A percentile compares a stretch with the other conserved stretches of the same genome.
phyloP scores from a whole-genome alignment of 1,140 invertebrate genomes.

The Bombus ignitus region DNA sequence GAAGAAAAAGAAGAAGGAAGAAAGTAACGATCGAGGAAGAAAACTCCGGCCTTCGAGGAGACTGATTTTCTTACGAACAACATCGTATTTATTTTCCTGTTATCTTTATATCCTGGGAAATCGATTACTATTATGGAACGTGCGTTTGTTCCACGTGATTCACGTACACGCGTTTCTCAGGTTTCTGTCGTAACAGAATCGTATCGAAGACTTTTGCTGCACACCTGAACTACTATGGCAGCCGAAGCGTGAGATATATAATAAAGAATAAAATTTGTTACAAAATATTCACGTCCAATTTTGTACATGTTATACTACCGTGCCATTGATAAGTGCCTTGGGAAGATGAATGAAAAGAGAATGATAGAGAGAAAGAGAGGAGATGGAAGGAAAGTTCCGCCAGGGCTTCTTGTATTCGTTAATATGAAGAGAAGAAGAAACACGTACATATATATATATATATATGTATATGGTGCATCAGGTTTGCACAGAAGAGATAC shows the following conservation, averaged over 20 bases:
- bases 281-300: conserved; percentile 37
- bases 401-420: conserved; percentile 29
- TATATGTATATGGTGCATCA: neutral
- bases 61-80: conserved; percentile 27
- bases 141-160: conserved; percentile 1
- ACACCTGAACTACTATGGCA: neutral
- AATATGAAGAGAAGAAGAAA: neutral
- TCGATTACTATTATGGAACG: neutral
- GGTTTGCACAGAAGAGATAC: neutral
- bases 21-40: conserved; percentile 24
- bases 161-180: conserved; percentile 23
- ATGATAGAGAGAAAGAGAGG: neutral
- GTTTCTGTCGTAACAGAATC: neutral
- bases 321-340: conserved; percentile 72
- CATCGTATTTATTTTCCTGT: conserved; percentile 49
- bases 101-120: neutral
- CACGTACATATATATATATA: neutral
- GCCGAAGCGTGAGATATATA: neutral
- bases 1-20: neutral
- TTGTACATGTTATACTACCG: conserved; percentile 57
- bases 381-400: neutral
- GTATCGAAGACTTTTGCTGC: conserved; percentile 18
- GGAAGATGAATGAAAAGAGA: neutral
- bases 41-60: conserved; percentile 27
- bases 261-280: neutral